These are phyloP conservation scores for Papilio dardanus DNA, from an alignment of 1,140 invertebrate genomes.

Conservation along the genomic window DNA sequence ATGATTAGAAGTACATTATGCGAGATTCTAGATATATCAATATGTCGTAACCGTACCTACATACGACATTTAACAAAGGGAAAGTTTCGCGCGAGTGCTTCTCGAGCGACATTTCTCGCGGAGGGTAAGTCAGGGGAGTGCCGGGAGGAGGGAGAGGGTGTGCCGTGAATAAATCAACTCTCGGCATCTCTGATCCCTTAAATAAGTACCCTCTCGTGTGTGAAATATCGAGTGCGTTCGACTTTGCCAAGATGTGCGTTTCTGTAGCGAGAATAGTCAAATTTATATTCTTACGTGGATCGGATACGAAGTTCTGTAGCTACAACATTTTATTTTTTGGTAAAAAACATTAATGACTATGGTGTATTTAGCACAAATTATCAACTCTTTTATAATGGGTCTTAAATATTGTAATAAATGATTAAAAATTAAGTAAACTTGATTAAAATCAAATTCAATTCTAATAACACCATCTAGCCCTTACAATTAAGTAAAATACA, in stretches of 20 bases:
- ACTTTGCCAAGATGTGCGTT: slow-evolving; percentile 43
- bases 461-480: too few relatives aligned
- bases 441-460: too few relatives aligned
- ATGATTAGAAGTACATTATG: too few relatives aligned
- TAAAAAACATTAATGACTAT: too few relatives aligned
- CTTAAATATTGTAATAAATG: too few relatives aligned
- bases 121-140: slow-evolving; percentile 37
- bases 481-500: not conserved
- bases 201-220: slow-evolving; percentile 73
- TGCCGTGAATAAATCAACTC: slow-evolving; percentile 71
- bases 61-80: slow-evolving; percentile 10
- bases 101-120: not conserved
- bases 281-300: not conserved
- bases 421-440: too few relatives aligned
- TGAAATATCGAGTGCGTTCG: slow-evolving; percentile 68
- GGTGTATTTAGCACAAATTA: too few relatives aligned
- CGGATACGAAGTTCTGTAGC: not conserved
- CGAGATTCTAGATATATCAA: not conserved
- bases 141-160: slow-evolving; percentile 38
- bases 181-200: slow-evolving; percentile 73
- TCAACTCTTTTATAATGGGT: too few relatives aligned
- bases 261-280: not conserved
- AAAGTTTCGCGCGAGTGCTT: not conserved
- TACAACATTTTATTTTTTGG: too few relatives aligned
- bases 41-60: not conserved